Conservation (phyloP, 2,888 invertebrate species). For the Acronicta alni region DNA sequence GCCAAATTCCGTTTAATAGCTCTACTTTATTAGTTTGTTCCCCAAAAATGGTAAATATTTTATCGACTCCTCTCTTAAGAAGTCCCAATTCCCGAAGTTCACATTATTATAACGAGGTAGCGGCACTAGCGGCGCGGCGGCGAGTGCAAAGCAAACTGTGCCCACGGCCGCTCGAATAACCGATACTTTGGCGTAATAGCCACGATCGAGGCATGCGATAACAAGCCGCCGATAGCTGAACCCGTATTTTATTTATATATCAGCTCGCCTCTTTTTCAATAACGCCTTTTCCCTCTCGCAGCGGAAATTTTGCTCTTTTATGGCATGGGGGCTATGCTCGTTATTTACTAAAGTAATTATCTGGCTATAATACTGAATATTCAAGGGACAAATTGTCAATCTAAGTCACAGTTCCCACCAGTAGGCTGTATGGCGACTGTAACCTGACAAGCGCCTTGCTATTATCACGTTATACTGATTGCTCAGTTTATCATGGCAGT, state of each 20-base stretch:
- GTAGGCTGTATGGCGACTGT: constrained; percentile 33
- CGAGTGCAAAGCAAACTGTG: constrained; percentile 85
- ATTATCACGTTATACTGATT: constrained; percentile 35
- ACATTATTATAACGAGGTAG: constrained; percentile 89
- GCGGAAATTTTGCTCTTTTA: constrained; percentile 88
- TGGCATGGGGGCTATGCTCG: constrained; percentile 81
- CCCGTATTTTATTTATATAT: constrained; percentile 90
- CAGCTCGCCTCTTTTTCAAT: constrained; percentile 88
- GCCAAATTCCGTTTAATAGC: constrained; percentile 45
- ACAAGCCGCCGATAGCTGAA: constrained; percentile 89
- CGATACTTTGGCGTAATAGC: constrained; percentile 86
- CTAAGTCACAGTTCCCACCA: constrained; percentile 74
- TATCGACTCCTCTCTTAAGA: constrained; percentile 79
- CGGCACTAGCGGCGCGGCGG: constrained; percentile 78
- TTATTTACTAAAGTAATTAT: constrained; percentile 86
- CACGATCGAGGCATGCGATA: constrained; percentile 88
- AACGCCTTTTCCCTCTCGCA: constrained; percentile 85
- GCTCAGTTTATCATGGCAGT: constrained; percentile 17
- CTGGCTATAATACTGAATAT: constrained; percentile 80
- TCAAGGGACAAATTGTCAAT: constrained; percentile 79
- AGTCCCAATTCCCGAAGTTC: constrained; percentile 87
- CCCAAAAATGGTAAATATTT: constrained; percentile 62
- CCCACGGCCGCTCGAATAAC: constrained; percentile 85
- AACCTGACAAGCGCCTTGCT: constrained; percentile 28
- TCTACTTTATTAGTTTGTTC: constrained; percentile 46